phyloP scores from a whole-genome alignment of 2,888 invertebrate species.

The Hirtodrosophila confusa region DNA sequence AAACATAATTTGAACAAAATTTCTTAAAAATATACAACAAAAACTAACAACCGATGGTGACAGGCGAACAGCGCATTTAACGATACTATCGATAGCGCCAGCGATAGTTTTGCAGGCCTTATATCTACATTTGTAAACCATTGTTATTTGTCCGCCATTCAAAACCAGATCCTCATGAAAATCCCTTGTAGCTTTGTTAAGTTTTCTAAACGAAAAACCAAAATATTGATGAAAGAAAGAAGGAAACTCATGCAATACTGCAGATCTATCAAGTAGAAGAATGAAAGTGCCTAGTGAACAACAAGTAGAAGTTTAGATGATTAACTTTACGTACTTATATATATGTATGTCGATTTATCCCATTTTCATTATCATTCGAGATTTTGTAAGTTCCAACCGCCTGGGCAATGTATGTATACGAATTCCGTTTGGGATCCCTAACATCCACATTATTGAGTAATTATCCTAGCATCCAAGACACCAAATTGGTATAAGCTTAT shows the following conservation, averaged over 20 bases:
- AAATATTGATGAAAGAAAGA: background rate
- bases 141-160: background rate
- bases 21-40: no score
- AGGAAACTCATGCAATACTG: background rate
- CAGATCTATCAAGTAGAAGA: conserved; percentile 33
- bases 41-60: no score
- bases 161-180: background rate
- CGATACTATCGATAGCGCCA: no score
- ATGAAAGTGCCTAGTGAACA: conserved; percentile 68
- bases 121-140: background rate
- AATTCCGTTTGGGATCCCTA: no score
- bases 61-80: no score
- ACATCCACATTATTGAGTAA: background rate
- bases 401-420: conserved; percentile 53
- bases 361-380: background rate
- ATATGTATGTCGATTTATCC: conserved; percentile 16
- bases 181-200: conserved; percentile 29
- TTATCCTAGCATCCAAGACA: conserved; percentile 14
- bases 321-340: conserved; percentile 27
- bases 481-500: conserved; percentile 19
- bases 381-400: conserved; percentile 12
- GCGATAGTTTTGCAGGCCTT: no score
- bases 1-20: no score
- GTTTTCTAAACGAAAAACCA: conserved; percentile 14
- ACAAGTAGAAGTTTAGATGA: conserved; percentile 26